These are phyloP conservation scores for Bufotes viridis DNA, from an alignment of 2,797 vertebrate genomes.

Conservation along the genomic window DNA sequence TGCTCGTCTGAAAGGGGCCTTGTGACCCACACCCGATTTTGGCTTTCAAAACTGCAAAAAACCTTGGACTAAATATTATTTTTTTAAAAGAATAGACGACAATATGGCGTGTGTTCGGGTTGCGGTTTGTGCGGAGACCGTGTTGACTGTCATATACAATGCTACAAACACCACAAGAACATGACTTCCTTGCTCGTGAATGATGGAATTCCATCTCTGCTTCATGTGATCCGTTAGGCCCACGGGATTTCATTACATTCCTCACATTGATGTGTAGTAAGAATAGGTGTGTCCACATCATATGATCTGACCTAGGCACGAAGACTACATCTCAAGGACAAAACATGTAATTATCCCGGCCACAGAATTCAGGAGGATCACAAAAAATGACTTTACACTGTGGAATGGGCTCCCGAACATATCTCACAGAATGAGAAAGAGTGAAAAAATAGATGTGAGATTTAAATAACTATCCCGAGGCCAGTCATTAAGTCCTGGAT, in stretches of 20 bases:
- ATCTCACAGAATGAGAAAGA: neutral
- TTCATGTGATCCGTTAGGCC: neutral
- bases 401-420: neutral
- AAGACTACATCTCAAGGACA: neutral
- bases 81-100: neutral
- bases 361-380: neutral
- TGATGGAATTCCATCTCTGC: neutral
- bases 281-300: neutral
- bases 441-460: neutral
- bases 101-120: neutral
- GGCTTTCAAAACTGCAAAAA: no score
- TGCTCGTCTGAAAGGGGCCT: no score
- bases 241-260: slow-evolving; percentile 23
- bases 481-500: slow-evolving; percentile 14
- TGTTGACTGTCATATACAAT: neutral
- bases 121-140: neutral
- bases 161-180: neutral
- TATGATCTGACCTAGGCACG: neutral
- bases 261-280: neutral
- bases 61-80: no score
- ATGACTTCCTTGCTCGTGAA: neutral
- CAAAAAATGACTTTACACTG: neutral
- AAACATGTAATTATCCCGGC: neutral
- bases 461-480: slow-evolving; percentile 24
- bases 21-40: no score